Conservation (phyloP, 2,888 invertebrate species). For the Chaetogeoica ovagalla region DNA sequence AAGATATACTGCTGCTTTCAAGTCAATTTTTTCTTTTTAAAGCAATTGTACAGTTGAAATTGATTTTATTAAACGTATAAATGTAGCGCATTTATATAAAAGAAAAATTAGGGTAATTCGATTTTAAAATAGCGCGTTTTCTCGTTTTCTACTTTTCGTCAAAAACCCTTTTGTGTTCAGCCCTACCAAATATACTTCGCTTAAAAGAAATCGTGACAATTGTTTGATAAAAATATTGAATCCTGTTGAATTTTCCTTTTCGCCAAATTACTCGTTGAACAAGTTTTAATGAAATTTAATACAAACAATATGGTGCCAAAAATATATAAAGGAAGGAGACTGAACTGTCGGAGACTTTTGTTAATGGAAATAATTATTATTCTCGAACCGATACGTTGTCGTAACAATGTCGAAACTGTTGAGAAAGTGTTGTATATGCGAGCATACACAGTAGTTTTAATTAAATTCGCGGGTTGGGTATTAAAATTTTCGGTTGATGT, state of each 20-base stretch:
- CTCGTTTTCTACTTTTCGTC: too few relatives aligned
- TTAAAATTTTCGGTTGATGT: not conserved
- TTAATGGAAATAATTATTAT: constrained; percentile 11
- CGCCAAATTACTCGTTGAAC: not conserved
- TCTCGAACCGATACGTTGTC: not conserved
- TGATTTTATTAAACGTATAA: too few relatives aligned
- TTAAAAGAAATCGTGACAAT: too few relatives aligned
- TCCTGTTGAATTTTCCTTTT: not conserved
- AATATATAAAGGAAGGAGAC: not conserved
- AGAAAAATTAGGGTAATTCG: too few relatives aligned
- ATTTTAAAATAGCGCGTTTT: too few relatives aligned
- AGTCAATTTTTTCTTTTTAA: too few relatives aligned
- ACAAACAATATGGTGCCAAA: not conserved
- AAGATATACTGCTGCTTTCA: too few relatives aligned
- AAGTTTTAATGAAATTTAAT: not conserved
- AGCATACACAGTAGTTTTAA: not conserved
- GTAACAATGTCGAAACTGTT: not conserved
- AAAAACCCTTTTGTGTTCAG: too few relatives aligned
- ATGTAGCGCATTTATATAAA: too few relatives aligned
- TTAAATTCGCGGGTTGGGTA: not conserved
- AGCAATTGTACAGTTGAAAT: too few relatives aligned
- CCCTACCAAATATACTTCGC: too few relatives aligned
- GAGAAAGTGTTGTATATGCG: not conserved
- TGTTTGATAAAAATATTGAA: too few relatives aligned
- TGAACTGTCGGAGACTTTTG: not conserved